Base-by-base conservation (phyloP, 2,113 vertebrate species). In the Tiliqua scincoides region DNA sequence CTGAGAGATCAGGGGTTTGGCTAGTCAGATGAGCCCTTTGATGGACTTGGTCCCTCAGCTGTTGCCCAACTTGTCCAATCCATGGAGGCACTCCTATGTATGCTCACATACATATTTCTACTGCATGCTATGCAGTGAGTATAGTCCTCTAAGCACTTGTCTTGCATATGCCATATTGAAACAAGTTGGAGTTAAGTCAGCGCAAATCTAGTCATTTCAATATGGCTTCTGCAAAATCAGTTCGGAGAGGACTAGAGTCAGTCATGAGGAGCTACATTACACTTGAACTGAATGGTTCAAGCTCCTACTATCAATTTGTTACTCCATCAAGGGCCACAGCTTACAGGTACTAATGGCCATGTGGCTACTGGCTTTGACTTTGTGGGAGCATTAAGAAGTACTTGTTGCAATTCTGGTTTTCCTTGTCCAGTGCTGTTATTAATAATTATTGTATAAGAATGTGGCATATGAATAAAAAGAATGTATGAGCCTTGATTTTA, bases 31-130 rank as follows among this genome's bases (percentile, higher is more conserved):
- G 43, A 48, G 43, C 43, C 43, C 43, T 48, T 8, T 48, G 43
- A 48, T 48, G 43, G 43, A 48, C 43, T 4, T 48, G 43, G 43
- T 8, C 43, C 43, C 43, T 48, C 43, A 48, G 43, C 43, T 48
- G 43, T 4, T 48, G 43, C 43, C 43, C 43, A 48, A 48, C 43
- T 48, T 48, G 43, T 4, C 43, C 43, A 48, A 48, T 48, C 43
- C 43, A 48, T 48, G 43, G 43, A 48, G 43, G 4, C 43, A 48
- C 43, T 48, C 43, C 43, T 48, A 8, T 20, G 71, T 61, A n/a
- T 63, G 11, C 85, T 92, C 75, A 74, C 84, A 86, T 88, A 74
- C 84, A 86, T 88, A 54, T 18, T 48, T 80, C 12, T 91, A 2
- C 76, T 6, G 15, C 74, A 57, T 73, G 52, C 32, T 73, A 68